Base-by-base conservation (phyloP, 2,113 vertebrate genomes). In the Callipepla squamata region DNA sequence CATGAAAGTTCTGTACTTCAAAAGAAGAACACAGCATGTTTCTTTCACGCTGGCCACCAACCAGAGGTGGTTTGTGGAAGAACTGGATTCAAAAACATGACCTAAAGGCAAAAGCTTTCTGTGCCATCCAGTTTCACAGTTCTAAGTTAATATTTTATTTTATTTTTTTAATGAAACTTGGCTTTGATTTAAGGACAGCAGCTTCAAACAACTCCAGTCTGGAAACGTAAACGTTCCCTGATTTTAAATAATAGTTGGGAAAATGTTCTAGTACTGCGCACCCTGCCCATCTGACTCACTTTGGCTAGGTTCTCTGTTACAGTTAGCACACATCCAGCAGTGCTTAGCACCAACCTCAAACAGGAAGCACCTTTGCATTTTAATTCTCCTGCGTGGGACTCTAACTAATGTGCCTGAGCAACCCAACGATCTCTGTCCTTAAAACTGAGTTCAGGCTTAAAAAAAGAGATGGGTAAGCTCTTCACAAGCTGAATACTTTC, bases 261-360 rank as follows among this genome's bases (percentile, higher is more conserved):
- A 26, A 67, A 61, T 76, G 87, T 91, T 22, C 48, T 38, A 44
- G 36, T 22, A 6, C 10, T 48, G 68, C 75, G 75, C 68, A 44
- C 45, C 75, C 66, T 76, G 74, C 58, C 76, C 75, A 67, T 81
- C 77, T 81, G 81, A 85, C 58, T 68, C 72, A 57, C 58, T 76
- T 16, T 73, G 85, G 85, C 59, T 51, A 13, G 40, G 28, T 15
- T 44, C 53, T 47, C 51, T n/a, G 26, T 61, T 69, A 61, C 2
- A 34, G 74, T 23, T 66, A 81, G 80, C 74, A 57, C 1, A 47
- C 65, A 32, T 13, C 48, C 78, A 93, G 69, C 55, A 68, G 5
- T 19, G 44, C 68, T 77, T 53, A 85, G 58, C 84, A 78, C 73
- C 42, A 40, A 30, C 1, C 68, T 47, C 28, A 63, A 28, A 25